Evolutionary conservation across 2,113 vertebrate species (phyloP), one percentile per base, ranked within the genome.

Genomic region (Hipposideros armiger): DNA sequence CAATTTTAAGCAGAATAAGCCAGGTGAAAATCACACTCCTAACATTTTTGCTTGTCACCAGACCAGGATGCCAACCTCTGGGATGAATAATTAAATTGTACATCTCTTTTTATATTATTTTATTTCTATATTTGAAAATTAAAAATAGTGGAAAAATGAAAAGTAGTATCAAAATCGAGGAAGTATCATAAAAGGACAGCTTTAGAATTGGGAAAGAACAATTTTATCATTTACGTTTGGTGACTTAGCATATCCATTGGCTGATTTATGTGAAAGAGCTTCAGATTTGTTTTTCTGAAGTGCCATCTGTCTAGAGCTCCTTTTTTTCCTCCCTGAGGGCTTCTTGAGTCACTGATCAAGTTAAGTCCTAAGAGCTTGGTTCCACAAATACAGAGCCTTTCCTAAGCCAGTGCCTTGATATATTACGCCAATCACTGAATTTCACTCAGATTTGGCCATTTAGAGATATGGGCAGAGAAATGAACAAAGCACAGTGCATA

Each of bases 161-260:
- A 20, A 76, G 15, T 45, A 60, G 0, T 4, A 84, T 83, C 4
- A 66, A 85, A 87, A 60, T 26, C 47, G 42, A 90, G 14, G 47
- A 90, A 83, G 73, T 1, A 67, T 26, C 8, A 84, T 60, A 32
- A 84, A 82, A 93, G 19, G 30, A 77, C 32, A 85, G 28, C 3
- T 94, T 77, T 88, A 47, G 17, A 58, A 62, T 4, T 60, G 14
- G 17, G 28, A 73, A 74, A 82, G 36, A 62, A 4, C 17, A 88
- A 16, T 50, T 77, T 66, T 22, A 22, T 52, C 64, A 91, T 94
- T 95, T 93, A 77, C 70, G 54, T 77, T 77, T 91, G 64, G 83
- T 96, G 81, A 85, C 32, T 96, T 72, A 89, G 89, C 62, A 77
- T 97, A 88, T 93, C 82, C 96, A 94, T 88, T 97, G 87, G 22